Evolutionary conservation across 2,888 invertebrate genomes (phyloP), one percentile per base, ranked within the genome.

Genomic region (Apodemia zela): DNA sequence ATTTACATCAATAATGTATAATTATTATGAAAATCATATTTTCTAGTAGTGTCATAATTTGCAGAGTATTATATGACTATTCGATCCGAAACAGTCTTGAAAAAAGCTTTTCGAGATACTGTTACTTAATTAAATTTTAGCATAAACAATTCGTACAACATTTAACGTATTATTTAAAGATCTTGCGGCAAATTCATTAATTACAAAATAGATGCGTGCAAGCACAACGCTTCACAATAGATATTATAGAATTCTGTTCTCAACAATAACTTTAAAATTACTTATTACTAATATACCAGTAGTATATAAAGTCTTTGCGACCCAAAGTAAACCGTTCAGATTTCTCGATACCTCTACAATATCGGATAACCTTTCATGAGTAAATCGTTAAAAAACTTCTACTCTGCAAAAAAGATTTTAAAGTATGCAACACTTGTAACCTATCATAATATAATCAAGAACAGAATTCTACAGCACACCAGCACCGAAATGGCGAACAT

Each of bases 401-500:
- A 13, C 8, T 13, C 11, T 11, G 35, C 11, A 35, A 11, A 38
- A 38, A 38, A 38, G 11, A 11, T 38, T 38, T 38, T 2, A 38
- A 10, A 11, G 35, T 35, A 29, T 7, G 6, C 5, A 33, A 33
- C 33, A 33, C 33, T 33, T 10, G 10, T 38, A 38, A 38, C 38
- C 38, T 38, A 38, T 38, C 1, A 38, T 58, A 54, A 49, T 64
- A 65, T 64, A 72, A 73, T 73, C 71, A 70, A 73, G 76, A 81
- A 78, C 79, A 79, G 77, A 66, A 76, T 74, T 77, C 79, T 69
- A 76, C 64, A 71, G 72, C 72, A 75, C 69, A 79, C 77, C 78
- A 85, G 82, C 85, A 84, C 85, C 84, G 77, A 72, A 72, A 71
- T 77, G 80, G 78, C 81, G 77, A 75, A 76, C 69, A 71, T 69